These are phyloP conservation scores for Macrotis lagotis DNA, from an alignment of 2,113 vertebrate genomes.

Conservation along the genomic window DNA sequence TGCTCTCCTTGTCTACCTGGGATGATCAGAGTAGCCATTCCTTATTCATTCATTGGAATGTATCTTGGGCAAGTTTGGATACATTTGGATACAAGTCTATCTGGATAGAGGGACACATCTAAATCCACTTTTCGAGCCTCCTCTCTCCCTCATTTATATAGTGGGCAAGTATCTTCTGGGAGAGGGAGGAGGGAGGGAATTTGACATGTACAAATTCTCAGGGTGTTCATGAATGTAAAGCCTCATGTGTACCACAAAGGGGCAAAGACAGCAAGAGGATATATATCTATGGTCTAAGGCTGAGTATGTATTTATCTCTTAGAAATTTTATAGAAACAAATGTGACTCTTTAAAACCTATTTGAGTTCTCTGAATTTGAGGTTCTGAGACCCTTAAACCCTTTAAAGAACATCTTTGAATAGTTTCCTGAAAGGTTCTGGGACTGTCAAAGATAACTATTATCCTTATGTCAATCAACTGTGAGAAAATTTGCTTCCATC, in stretches of 20 bases:
- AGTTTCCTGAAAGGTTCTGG: not conserved
- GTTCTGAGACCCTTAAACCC: not conserved
- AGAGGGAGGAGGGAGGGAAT: not conserved
- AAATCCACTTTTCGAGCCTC: not conserved
- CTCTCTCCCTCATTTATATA: not conserved
- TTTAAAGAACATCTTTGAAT: not conserved
- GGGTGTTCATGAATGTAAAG: not conserved
- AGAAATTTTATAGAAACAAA: not conserved
- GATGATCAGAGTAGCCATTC: not conserved
- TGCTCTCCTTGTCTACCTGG: not conserved
- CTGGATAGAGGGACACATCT: not conserved
- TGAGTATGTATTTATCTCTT: not conserved
- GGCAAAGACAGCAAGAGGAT: not conserved
- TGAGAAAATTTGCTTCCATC: not conserved
- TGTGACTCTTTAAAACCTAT: not conserved
- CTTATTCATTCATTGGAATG: not conserved
- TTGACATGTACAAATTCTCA: not conserved
- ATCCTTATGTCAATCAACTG: not conserved
- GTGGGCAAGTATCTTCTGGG: not conserved
- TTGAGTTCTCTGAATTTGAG: not conserved
- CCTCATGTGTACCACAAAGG: not conserved
- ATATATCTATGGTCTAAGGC: not conserved
- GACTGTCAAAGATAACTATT: not conserved
- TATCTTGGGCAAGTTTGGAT: not conserved
- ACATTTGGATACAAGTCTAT: not conserved